phyloP scores from a whole-genome alignment of 2,888 invertebrate species.

The Cheilosia vulpina region DNA sequence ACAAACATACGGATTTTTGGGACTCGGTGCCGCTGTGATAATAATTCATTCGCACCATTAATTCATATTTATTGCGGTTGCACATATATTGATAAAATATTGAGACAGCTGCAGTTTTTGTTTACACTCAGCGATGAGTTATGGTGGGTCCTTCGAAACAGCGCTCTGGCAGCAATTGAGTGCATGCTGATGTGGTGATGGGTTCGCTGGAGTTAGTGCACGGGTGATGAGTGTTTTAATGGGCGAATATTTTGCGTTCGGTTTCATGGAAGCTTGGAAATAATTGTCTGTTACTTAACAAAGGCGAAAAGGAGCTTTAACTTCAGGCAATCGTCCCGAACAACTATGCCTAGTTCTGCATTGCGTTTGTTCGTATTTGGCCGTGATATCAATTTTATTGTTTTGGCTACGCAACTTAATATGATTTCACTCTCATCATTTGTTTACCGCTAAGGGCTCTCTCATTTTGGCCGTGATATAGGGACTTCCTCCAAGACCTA shows the following conservation, averaged over 20 bases:
- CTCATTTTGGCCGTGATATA: too few species aligned
- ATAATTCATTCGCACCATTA: constrained; percentile 65
- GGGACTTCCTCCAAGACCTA: too few species aligned
- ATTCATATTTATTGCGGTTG: constrained; percentile 68
- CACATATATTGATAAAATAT: constrained; percentile 36
- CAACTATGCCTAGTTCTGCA: too few species aligned
- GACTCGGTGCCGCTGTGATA: constrained; percentile 37
- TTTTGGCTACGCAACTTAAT: too few species aligned
- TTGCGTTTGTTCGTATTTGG: too few species aligned
- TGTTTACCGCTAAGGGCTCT: too few species aligned
- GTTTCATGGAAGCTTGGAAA: too few species aligned
- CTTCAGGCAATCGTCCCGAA: too few species aligned
- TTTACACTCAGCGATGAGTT: constrained; percentile 32
- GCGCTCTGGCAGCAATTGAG: not conserved
- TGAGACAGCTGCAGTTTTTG: constrained; percentile 46
- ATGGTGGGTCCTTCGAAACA: not conserved
- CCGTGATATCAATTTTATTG: too few species aligned
- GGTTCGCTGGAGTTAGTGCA: not conserved
- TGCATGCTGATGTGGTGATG: not conserved
- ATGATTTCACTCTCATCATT: too few species aligned
- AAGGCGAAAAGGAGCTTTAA: too few species aligned
- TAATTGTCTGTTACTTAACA: too few species aligned
- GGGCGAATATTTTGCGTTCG: not conserved
- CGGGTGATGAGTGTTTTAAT: not conserved
- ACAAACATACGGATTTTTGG: constrained; percentile 42